phyloP scores from a whole-genome alignment of 2,888 invertebrate species.

The Brachypterus glaber region DNA sequence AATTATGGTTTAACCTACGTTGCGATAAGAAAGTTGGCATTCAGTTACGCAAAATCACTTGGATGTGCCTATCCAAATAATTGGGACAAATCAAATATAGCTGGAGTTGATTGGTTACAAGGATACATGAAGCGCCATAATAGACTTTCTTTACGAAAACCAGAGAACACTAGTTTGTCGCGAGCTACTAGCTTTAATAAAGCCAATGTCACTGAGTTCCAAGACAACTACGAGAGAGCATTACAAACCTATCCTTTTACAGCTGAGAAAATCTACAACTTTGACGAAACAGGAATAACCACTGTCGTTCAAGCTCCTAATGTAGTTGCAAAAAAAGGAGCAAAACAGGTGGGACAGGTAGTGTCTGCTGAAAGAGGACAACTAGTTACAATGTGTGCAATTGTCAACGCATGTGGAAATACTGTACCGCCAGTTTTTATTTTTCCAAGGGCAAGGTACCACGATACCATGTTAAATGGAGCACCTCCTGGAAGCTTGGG shows the following conservation, averaged over 20 bases:
- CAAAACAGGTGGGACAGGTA: conserved; percentile 19
- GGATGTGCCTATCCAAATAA: neutral
- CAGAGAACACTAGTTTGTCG: conserved; percentile 6
- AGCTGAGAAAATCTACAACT: conserved; percentile 19
- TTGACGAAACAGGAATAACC: conserved; percentile 27
- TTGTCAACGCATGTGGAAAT: conserved; percentile 8
- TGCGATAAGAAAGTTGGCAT: conserved; percentile 1
- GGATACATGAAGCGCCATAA: conserved; percentile 9
- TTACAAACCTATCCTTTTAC: conserved; percentile 16
- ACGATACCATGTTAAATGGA: conserved; percentile 20
- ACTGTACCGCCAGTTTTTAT: conserved; percentile 24
- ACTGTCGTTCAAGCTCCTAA: conserved; percentile 23
- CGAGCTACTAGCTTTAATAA: conserved; percentile 3
- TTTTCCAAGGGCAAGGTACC: conserved; percentile 19
- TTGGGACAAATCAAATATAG: conserved; percentile 2
- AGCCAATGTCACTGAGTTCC: conserved; percentile 8
- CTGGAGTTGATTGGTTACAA: conserved; percentile 8
- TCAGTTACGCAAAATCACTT: conserved; percentile 1
- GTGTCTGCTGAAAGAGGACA: conserved; percentile 18
- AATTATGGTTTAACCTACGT: conserved; percentile 9
- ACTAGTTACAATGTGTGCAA: conserved; percentile 10
- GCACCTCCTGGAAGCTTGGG: conserved; percentile 22
- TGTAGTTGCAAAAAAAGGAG: conserved; percentile 19
- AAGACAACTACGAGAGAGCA: conserved; percentile 12
- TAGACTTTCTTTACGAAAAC: conserved; percentile 6